Percentiles rank a stretch among this genome's conserved stretches.
Conservation (phyloP, 1,140 invertebrate species). For the Drosophila simulans region DNA sequence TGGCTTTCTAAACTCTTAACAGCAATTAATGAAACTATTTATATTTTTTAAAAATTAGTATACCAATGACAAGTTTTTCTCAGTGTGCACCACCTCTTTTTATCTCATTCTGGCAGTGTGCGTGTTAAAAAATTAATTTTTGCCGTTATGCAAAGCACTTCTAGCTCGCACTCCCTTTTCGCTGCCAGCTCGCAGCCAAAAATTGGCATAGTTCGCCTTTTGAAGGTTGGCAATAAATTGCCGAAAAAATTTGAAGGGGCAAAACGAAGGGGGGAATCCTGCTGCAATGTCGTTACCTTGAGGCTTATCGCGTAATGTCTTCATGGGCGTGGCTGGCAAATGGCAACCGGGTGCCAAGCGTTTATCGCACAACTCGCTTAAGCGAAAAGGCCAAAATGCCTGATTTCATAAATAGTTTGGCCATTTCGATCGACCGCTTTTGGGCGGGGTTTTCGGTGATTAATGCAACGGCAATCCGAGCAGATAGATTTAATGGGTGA, state of each 20-base stretch:
- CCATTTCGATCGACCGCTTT: slow-evolving; percentile 18
- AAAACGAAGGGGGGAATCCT: neutral
- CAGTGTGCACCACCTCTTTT: neutral
- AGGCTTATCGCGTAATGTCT: slow-evolving; percentile 68
- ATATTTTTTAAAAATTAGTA: too few species aligned
- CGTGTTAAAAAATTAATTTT: slow-evolving; percentile 80
- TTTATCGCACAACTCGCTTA: slow-evolving; percentile 55
- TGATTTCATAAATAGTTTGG: slow-evolving; percentile 69
- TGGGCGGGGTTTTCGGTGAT: slow-evolving; percentile 19
- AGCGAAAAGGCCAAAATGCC: slow-evolving; percentile 8
- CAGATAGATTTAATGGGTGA: slow-evolving; percentile 76
- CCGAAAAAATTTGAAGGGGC: slow-evolving; percentile 28
- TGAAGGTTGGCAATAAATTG: slow-evolving; percentile 75
- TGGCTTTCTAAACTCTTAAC: neutral
- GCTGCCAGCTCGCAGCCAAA: slow-evolving; percentile 18
- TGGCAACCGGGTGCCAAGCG: slow-evolving; percentile 60
- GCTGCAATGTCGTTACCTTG: slow-evolving; percentile 74
- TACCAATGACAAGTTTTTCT: neutral
- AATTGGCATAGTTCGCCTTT: slow-evolving; percentile 66
- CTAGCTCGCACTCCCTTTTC: slow-evolving; percentile 13
- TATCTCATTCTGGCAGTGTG: slow-evolving; percentile 25
- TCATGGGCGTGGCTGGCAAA: slow-evolving; percentile 52
- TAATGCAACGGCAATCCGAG: slow-evolving; percentile 60
- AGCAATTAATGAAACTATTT: too few species aligned
- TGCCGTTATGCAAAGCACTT: slow-evolving; percentile 65